Evolutionary conservation across 2,888 invertebrate species (phyloP), one percentile per base, ranked within the genome.

Genomic region (Xylocampa areola): DNA sequence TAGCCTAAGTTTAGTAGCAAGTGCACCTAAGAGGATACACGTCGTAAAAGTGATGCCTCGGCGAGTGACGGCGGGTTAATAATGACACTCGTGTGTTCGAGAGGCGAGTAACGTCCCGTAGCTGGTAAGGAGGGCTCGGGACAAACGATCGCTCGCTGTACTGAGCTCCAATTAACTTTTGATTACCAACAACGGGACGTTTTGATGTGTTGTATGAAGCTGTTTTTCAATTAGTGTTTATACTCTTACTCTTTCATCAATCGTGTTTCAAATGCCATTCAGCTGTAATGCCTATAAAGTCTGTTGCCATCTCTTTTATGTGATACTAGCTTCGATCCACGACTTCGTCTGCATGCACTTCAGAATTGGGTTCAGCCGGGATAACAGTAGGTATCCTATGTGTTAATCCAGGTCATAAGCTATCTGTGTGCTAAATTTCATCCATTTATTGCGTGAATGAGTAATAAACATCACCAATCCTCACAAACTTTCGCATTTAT

Each of bases 1-100:
- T 74, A 76, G 66, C 10, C 73, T 76, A 76, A 77, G 65, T 73
- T 76, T 72, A 68, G 64, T 61, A 66, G 68, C 55, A 64, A 78
- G 80, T 73, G 51, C 13, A 32, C 75, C 74, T 77, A 81, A 83
- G 82, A 81, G 84, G 82, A 84, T 78, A 82, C 79, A 81, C 64
- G 80, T 81, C 84, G 80, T 84, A 84, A 87, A 86, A 81, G 86
- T 79, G 82, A 81, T 80, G 82, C 76, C 72, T 73, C 76, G 74
- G 81, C 76, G 75, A 82, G 78, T 80, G 82, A 78, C 77, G 77
- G 76, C n/a, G 54, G 62, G 54, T 68, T 68, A 53, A 60, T 73
- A 73, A 73, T 65, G 71, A 65, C 72, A 72, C 79, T 75, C 68
- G 58, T 66, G 65, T 59, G 61, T 71, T 72, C 52, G 70, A 76